Percentiles rank a stretch among this genome's conserved stretches.
Conservation (phyloP, 2,797 vertebrate genomes). For the Yasuhikotakia modesta region DNA sequence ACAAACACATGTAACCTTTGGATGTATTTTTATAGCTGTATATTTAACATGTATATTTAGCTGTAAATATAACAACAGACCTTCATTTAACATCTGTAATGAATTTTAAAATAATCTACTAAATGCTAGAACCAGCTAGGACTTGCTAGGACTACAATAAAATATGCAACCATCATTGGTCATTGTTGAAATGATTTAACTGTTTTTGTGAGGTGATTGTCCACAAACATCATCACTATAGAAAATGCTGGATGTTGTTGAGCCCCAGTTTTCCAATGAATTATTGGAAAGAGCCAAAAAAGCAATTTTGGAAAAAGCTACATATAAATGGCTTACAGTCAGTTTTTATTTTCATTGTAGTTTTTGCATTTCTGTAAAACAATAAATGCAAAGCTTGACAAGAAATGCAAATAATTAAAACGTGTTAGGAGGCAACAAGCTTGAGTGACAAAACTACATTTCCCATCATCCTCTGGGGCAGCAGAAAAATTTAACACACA, state of each 20-base stretch:
- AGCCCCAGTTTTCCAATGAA: background rate
- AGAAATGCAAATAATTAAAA: no score
- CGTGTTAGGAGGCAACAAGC: no score
- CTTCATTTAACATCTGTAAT: background rate
- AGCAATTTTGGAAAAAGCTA: background rate
- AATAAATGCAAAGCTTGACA: no score
- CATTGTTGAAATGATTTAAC: background rate
- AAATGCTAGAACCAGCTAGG: background rate
- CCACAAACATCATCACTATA: background rate
- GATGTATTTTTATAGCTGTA: background rate
- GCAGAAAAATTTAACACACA: no score
- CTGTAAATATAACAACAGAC: background rate
- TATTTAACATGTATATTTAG: no score
- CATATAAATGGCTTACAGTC: no score
- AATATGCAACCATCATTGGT: background rate
- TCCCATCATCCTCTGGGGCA: no score
- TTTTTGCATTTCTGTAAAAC: no score
- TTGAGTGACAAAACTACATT: no score
- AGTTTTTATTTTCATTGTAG: no score
- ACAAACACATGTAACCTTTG: background rate
- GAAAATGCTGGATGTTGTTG: background rate
- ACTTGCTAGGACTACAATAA: background rate
- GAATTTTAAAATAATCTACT: background rate
- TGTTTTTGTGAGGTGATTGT: background rate
- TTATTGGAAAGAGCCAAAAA: background rate